These are phyloP conservation scores for Hyphantria cunea DNA, from an alignment of 1,140 invertebrate genomes.

Conservation along the genomic window DNA sequence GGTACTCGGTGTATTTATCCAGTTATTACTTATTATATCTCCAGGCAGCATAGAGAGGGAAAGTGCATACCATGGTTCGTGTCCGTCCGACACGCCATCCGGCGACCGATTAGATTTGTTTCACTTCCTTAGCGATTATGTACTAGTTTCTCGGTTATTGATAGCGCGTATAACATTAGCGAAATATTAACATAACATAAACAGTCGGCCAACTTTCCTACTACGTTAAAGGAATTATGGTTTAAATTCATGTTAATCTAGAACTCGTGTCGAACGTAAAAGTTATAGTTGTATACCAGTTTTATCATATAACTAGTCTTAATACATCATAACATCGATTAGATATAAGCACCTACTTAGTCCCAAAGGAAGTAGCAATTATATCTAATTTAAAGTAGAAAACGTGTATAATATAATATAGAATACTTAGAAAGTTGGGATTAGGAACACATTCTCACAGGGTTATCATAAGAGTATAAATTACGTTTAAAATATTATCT, in stretches of 20 bases:
- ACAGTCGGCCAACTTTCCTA: slow-evolving; percentile 17
- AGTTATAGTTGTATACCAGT: neutral
- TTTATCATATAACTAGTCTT: neutral
- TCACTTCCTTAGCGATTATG: slow-evolving; percentile 40
- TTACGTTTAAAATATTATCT: no score
- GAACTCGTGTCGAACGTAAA: neutral
- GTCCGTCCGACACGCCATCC: slow-evolving; percentile 10
- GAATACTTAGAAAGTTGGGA: no score
- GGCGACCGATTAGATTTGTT: slow-evolving; percentile 41
- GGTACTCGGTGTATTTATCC: neutral
- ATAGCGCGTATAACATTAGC: slow-evolving; percentile 5
- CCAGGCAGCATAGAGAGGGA: slow-evolving; percentile 21
- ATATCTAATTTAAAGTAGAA: no score
- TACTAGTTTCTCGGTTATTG: slow-evolving; percentile 40
- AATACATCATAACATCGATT: no score
- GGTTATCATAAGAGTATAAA: no score
- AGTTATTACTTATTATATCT: slow-evolving; percentile 20
- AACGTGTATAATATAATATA: no score
- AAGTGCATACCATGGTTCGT: slow-evolving; percentile 27
- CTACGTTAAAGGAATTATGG: slow-evolving; percentile 15
- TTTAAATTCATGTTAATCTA: slow-evolving; percentile 6
- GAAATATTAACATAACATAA: neutral
- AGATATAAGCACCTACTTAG: no score
- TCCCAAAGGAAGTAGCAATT: no score
- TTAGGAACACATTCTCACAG: no score